Conservation (phyloP, 1,140 invertebrate species). For the Augochlora pura region DNA sequence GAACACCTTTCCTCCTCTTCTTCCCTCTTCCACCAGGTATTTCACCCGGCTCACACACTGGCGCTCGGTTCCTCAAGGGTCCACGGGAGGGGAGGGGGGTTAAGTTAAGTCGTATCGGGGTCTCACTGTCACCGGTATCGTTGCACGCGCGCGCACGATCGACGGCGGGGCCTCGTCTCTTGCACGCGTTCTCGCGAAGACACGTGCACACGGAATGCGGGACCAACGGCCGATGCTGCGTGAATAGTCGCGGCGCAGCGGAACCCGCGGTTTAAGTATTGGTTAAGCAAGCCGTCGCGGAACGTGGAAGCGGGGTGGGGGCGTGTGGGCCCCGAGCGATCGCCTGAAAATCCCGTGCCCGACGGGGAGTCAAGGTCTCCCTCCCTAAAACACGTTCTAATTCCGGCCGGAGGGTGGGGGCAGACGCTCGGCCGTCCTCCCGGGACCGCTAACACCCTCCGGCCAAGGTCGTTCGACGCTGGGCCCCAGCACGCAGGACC, state of each 20-base stretch:
- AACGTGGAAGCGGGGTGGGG: slow-evolving; percentile 26
- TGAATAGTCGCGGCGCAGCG: slow-evolving; percentile 75
- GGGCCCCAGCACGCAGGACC: too few species aligned
- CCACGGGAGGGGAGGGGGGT: too few species aligned
- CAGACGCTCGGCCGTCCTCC: background rate
- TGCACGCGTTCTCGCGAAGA: slow-evolving; percentile 57
- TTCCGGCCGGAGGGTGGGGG: background rate
- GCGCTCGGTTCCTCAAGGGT: too few species aligned
- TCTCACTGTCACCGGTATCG: too few species aligned
- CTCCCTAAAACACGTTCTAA: slow-evolving; percentile 16
- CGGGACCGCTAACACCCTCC: slow-evolving; percentile 29
- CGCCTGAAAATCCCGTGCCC: slow-evolving; percentile 42
- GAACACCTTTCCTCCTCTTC: too few species aligned
- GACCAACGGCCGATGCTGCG: slow-evolving; percentile 76
- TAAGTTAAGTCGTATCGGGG: too few species aligned
- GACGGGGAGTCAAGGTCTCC: slow-evolving; percentile 56
- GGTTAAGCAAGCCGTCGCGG: slow-evolving; percentile 66
- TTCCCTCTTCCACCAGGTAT: too few species aligned
- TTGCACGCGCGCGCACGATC: background rate
- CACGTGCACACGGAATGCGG: slow-evolving; percentile 57
- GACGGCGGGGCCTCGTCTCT: slow-evolving; percentile 41
- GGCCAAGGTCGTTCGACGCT: slow-evolving; percentile 43
- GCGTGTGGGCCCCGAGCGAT: slow-evolving; percentile 49
- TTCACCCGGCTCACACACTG: too few species aligned
- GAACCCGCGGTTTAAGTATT: slow-evolving; percentile 76